Percentiles rank a stretch among this genome's conserved stretches.
Evolutionary conservation across 2,113 vertebrate genomes (phyloP).

Genomic region (Pardalotus punctatus): DNA sequence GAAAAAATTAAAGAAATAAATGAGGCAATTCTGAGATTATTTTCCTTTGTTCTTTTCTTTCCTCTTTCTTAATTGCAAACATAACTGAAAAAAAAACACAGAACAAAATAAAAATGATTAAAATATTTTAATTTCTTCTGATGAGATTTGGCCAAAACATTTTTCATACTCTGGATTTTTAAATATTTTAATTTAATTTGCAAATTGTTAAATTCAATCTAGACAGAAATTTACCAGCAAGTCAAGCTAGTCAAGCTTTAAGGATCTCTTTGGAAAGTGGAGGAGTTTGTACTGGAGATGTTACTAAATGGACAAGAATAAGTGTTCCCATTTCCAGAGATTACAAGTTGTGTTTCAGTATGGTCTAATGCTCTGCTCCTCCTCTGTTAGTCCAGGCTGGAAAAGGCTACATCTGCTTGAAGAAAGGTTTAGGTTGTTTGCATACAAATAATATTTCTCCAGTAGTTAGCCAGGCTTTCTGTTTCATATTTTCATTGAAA

Average conservation of each 20-base stretch:
- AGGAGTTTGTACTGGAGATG: not conserved
- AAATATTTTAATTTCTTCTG: not conserved
- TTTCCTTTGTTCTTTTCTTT: not conserved
- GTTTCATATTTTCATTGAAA: not conserved
- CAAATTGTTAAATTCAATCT: not conserved
- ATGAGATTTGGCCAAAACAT: not conserved
- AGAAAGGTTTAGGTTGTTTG: not conserved
- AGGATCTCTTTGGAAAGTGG: not conserved
- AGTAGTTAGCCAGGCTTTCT: not conserved
- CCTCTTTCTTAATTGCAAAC: not conserved
- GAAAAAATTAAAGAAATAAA: not conserved
- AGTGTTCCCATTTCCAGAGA: not conserved
- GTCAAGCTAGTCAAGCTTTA: not conserved
- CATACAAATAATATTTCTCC: not conserved
- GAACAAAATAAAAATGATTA: not conserved
- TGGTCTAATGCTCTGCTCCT: not conserved
- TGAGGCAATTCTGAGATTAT: fast-evolving
- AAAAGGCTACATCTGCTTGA: not conserved
- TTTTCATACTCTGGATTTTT: not conserved
- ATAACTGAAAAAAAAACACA: not conserved
- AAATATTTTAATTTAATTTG: not conserved
- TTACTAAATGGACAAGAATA: not conserved
- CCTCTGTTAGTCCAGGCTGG: not conserved
- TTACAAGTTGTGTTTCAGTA: not conserved
- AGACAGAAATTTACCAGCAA: not conserved